Conservation (phyloP, 2,113 vertebrate species). For the Anoura caudifer region DNA sequence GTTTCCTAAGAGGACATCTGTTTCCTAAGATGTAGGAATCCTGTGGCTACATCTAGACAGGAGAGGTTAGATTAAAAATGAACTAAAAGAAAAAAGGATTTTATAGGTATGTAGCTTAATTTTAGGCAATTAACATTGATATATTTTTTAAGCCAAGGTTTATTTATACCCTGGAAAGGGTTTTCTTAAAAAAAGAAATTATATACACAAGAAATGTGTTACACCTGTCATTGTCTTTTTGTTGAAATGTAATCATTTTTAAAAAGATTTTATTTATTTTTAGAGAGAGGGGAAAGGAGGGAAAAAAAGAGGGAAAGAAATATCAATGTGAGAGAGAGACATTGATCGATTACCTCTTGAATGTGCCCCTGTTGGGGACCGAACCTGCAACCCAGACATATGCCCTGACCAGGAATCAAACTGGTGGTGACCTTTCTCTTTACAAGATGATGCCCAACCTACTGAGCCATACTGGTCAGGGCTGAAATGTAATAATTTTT, state of each 20-base stretch:
- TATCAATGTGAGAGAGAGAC: too few species aligned
- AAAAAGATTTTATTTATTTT: too few species aligned
- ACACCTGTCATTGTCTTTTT: neutral
- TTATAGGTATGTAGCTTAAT: neutral
- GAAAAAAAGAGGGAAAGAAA: too few species aligned
- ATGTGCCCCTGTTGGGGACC: too few species aligned
- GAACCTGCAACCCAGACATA: too few species aligned
- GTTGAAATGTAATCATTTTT: neutral
- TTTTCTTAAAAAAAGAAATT: neutral
- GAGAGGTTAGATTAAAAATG: slow-evolving; percentile 29
- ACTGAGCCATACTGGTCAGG: too few species aligned
- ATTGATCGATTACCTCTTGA: too few species aligned
- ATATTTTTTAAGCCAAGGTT: neutral
- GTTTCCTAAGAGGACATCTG: neutral
- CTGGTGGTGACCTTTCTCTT: too few species aligned
- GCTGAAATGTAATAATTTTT: neutral
- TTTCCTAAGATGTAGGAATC: neutral
- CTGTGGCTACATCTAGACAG: neutral
- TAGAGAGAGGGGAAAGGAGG: too few species aligned
- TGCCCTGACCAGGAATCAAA: too few species aligned
- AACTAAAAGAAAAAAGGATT: neutral
- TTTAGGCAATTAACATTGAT: slow-evolving; percentile 24
- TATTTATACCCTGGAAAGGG: slow-evolving; percentile 21
- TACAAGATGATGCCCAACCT: too few species aligned
- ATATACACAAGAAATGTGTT: neutral